Base-by-base conservation (phyloP, 2,888 invertebrate genomes). In the Entomobrya proxima region DNA sequence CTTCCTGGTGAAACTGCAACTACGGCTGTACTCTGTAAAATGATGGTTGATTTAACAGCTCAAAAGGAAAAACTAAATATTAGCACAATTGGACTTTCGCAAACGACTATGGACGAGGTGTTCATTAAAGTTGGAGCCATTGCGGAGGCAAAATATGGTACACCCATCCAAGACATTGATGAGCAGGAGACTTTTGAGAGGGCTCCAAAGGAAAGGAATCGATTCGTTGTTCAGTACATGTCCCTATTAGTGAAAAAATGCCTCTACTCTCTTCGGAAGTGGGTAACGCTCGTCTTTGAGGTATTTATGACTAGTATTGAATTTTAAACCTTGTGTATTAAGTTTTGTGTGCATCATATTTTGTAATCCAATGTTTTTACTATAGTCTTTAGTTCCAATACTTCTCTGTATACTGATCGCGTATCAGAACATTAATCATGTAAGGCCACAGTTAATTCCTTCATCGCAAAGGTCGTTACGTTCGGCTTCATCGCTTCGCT, bases 21-120 rank as follows among this genome's bases (percentile, higher is more conserved):
- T 92, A 93, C 93, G 47, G 89, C 91, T 3, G 91, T 92, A 47
- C 95, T 96, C 91, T 93, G 95, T 0, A 89, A 92, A 27, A 92
- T 96, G 86, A 94, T 97, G 91, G 91, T 93, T 2, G 91, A 92
- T 0, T 91, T 98, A 52, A 96, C 96, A 91, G 91, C 91, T 0
- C 93, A 94, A 21, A 93, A 93, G 11, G 91, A 92, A 0, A 91
- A 91, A 0, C 92, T 97, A 24, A 94, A 94, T 15, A 94, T 96
- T 64, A 93, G 94, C 86, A 96, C 96, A 91, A 97, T 95, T 91
- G 97, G 97, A 4, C 94, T 97, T 24, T 94, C 96, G 2, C 94
- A 96, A 11, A 96, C 97, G 1, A 97, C 98, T 0, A 93, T 98
- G 91, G 98, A 98, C n/a, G 47, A n/a, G n/a, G 5, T n/a, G 6